These are phyloP conservation scores for Mycetomoellerius zeteki DNA, from an alignment of 1,140 invertebrate genomes.

Conservation along the genomic window DNA sequence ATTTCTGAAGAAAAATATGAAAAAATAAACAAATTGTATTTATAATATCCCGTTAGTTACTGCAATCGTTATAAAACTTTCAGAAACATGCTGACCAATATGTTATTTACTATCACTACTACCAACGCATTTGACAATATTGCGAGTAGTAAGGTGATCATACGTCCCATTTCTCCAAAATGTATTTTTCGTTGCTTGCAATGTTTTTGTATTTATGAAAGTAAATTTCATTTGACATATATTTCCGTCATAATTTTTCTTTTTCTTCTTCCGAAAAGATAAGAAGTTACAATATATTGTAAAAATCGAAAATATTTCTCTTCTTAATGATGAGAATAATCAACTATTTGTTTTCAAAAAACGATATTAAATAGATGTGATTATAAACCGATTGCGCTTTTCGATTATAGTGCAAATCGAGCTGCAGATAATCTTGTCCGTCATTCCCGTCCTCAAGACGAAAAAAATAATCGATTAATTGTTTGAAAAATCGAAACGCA, in stretches of 20 bases:
- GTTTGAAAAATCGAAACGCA: neutral
- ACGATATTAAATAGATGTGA: no score
- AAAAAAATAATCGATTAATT: no score
- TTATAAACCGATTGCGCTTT: no score
- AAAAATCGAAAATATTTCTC: neutral
- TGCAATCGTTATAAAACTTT: slow-evolving; percentile 3
- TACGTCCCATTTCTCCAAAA: neutral
- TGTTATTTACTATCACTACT: slow-evolving; percentile 13
- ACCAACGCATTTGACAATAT: slow-evolving; percentile 38
- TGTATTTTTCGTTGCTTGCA: neutral
- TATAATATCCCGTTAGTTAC: neutral
- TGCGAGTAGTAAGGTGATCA: neutral
- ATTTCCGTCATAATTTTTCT: neutral
- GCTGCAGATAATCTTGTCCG: no score
- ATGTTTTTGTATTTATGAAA: slow-evolving; percentile 1
- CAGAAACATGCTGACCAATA: neutral
- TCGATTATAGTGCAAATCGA: no score
- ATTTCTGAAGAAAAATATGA: neutral
- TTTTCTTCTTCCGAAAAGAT: neutral
- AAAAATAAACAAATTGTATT: neutral
- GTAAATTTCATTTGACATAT: neutral
- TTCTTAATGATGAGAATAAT: no score
- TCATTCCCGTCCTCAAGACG: no score
- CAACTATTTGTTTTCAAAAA: no score
- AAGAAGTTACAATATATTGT: neutral